Evolutionary conservation across 1,140 invertebrate species (phyloP), one percentile per base, ranked within the genome.

Genomic region (Parapsyche elsis): DNA sequence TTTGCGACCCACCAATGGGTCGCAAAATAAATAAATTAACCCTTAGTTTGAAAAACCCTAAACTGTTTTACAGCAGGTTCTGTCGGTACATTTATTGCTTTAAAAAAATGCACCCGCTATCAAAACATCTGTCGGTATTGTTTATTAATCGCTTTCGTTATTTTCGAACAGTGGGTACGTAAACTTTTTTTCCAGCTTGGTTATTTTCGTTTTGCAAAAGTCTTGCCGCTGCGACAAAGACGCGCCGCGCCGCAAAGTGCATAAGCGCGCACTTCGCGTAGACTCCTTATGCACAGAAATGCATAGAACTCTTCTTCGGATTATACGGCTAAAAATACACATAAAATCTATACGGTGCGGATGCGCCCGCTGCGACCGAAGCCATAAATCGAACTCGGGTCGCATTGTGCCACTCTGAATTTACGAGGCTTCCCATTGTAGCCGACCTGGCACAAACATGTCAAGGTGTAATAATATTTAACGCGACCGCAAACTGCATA

Each of bases 381-480:
- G 64, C 64, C 64, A 67, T 67, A 67, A 67, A 67, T 67, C 23
- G 64, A 23, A 9, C 9, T 67, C 9, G 21, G 23, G 5, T 67
- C 21, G 64, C 64, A 67, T 67, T 67, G 64, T 67, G 24, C 64
- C 21, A 10, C 26, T 1, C 5, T 67, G 64, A 67, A 67, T 67
- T 67, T 30, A 67, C 24, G 24, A 67, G 64, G 64, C 21, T 67
- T 67, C 64, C 64, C 64, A 67, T 67, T 67, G 64, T 26, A 12
- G 23, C n/a, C 64, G 10, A 53, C 16, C 10, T 16, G 10, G 16
- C 24, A 23, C 64, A 67, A 67, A 67, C 64, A 67, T 67, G 64
- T 67, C 64, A 67, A 67, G 64, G 64, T 67, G 64, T 30, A 67
- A 67, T 67, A 67, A 67, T 67, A 67, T 67, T 67, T 30, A 67